These are phyloP conservation scores for Bombycilla garrulus DNA, from an alignment of 2,113 vertebrate genomes.

Conservation along the genomic window DNA sequence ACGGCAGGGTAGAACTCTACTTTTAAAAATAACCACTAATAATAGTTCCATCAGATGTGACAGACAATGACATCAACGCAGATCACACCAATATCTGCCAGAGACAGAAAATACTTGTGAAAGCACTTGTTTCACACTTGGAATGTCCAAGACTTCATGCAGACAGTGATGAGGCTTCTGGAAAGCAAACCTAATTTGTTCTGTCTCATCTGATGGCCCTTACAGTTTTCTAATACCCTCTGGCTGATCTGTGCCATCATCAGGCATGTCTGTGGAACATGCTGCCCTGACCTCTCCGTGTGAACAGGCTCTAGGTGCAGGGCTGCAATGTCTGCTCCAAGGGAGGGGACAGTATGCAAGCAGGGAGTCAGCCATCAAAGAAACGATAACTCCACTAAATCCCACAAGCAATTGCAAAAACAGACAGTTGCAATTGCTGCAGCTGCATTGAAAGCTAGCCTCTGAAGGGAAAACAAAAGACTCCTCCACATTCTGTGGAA, in stretches of 20 bases:
- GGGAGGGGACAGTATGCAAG: not conserved
- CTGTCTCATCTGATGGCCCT: not conserved
- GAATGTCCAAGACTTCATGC: not conserved
- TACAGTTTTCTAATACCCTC: not conserved
- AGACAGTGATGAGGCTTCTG: not conserved
- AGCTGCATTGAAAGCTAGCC: not conserved
- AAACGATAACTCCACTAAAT: not conserved
- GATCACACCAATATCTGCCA: not conserved
- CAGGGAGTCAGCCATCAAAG: not conserved
- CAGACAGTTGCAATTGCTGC: not conserved
- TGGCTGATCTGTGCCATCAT: accelerated
- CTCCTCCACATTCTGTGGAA: not conserved
- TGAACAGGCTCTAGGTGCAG: not conserved
- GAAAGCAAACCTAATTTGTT: not conserved
- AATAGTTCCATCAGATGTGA: not conserved
- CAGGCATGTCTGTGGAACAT: accelerated
- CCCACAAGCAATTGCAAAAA: not conserved
- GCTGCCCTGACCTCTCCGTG: not conserved
- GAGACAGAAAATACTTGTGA: conserved; percentile 25
- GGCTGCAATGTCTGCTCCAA: not conserved
- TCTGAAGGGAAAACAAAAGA: not conserved
- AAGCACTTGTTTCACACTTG: not conserved
- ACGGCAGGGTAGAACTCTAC: not conserved
- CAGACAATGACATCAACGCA: not conserved
- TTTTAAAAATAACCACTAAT: not conserved